Percentiles rank a stretch among this genome's conserved stretches.
Conservation (phyloP, 2,797 vertebrate species). For the Rhabdophis nuchalis region DNA sequence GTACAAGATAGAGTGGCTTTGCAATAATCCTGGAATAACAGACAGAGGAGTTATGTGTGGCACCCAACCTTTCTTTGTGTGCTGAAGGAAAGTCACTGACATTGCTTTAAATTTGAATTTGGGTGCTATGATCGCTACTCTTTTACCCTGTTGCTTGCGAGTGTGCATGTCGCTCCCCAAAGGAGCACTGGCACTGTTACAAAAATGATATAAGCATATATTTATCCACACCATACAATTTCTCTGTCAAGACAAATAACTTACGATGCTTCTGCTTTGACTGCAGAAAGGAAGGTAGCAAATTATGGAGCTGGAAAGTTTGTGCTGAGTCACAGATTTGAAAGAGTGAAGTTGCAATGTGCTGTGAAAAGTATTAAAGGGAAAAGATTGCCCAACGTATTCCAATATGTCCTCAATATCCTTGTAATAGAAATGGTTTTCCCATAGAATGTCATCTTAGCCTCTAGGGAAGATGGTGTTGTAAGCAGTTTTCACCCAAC, state of each 20-base stretch:
- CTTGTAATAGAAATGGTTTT: not conserved
- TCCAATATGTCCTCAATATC: not conserved
- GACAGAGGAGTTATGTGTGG: not conserved
- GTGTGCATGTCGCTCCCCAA: not conserved
- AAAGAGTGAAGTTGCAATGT: not conserved
- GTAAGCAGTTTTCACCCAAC: constrained; percentile 6
- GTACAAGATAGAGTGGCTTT: not conserved
- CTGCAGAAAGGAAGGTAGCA: not conserved
- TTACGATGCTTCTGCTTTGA: not conserved
- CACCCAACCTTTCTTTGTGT: accelerated
- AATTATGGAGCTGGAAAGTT: not conserved
- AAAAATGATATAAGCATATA: not conserved
- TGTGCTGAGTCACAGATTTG: not conserved
- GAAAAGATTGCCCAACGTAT: not conserved
- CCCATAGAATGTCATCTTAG: not conserved
- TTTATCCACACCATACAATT: not conserved
- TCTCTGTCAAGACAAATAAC: not conserved
- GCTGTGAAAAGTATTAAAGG: not conserved
- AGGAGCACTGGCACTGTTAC: not conserved
- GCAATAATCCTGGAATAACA: not conserved
- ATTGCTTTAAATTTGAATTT: not conserved
- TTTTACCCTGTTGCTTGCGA: not conserved
- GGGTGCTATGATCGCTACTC: not conserved
- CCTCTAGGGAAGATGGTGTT: not conserved
- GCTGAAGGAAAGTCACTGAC: not conserved